Conservation (phyloP, 2,113 vertebrate species). For the Erythrocercus mccallii region DNA sequence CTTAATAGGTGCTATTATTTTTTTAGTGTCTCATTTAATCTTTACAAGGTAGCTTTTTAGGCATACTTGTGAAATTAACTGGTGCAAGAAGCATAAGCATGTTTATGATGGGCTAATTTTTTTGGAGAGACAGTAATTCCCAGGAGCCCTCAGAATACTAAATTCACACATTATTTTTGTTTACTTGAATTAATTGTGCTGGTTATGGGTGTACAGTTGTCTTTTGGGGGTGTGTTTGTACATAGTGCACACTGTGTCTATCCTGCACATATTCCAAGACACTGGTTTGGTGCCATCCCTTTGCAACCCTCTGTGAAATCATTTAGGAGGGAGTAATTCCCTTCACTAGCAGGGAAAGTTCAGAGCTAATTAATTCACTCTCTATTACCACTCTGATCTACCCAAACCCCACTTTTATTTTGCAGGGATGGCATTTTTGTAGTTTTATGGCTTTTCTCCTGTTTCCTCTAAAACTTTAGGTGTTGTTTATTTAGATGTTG, state of each 20-base stretch:
- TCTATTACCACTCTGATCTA: neutral
- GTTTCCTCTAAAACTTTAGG: neutral
- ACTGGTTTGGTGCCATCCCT: neutral
- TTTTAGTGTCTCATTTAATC: conserved; percentile 24
- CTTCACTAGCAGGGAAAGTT: neutral
- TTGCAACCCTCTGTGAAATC: neutral
- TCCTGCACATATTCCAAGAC: neutral
- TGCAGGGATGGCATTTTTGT: neutral
- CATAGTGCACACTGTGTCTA: neutral
- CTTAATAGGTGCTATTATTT: neutral
- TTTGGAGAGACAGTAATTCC: neutral
- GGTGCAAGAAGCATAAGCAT: neutral
- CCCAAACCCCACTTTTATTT: neutral
- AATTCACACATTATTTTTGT: neutral
- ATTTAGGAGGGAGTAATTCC: neutral
- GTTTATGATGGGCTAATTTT: neutral
- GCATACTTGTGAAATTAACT: neutral
- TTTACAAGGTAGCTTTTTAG: conserved; percentile 32
- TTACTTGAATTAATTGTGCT: neutral
- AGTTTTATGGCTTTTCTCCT: neutral
- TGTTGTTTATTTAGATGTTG: neutral
- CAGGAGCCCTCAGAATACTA: neutral
- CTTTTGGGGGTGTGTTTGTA: neutral
- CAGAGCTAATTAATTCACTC: neutral
- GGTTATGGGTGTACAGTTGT: neutral